Evolutionary conservation across 2,113 vertebrate genomes (phyloP).

Genomic region (Takifugu flavidus): DNA sequence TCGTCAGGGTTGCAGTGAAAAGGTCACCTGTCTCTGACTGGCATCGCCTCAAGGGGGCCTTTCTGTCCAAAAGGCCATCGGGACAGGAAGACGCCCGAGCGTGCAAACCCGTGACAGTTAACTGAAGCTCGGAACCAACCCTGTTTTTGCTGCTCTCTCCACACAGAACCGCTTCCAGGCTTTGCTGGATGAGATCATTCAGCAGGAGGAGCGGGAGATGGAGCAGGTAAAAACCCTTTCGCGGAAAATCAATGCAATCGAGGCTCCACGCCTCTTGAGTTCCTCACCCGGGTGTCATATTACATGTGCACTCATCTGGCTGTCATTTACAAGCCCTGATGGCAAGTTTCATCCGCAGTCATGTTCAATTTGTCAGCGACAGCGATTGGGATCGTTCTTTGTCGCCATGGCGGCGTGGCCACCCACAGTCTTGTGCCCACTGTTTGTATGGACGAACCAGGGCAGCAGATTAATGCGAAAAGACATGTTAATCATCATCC

Average conservation of each 20-base stretch:
- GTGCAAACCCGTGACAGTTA: constrained; percentile 41
- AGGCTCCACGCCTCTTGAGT: neutral
- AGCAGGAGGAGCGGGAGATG: constrained; percentile 93
- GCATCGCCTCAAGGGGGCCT: constrained; percentile 53
- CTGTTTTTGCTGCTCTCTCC: constrained; percentile 41
- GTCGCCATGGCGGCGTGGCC: constrained; percentile 6
- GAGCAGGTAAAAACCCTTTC: constrained; percentile 81
- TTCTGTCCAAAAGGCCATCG: constrained; percentile 53
- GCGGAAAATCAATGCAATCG: neutral
- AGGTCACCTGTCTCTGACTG: constrained; percentile 68
- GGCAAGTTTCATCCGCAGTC: constrained; percentile 26
- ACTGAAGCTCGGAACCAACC: constrained; percentile 51
- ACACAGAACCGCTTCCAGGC: constrained; percentile 91
- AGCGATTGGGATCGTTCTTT: constrained; percentile 6
- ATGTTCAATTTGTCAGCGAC: constrained; percentile 25
- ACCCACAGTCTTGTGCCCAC: constrained; percentile 26
- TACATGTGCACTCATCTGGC: constrained; percentile 1
- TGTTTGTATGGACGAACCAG: constrained; percentile 53
- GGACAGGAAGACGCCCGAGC: constrained; percentile 39
- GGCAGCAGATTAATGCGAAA: constrained; percentile 41
- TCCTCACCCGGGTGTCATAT: constrained; percentile 17
- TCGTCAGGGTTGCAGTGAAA: constrained; percentile 59
- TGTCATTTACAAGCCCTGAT: constrained; percentile 10
- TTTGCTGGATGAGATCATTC: constrained; percentile 90
- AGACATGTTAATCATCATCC: constrained; percentile 62